A percentile compares a stretch with the other conserved stretches of the same genome.
phyloP scores from a whole-genome alignment of 2,888 invertebrate genomes.

The Trachelus iudaicus region DNA sequence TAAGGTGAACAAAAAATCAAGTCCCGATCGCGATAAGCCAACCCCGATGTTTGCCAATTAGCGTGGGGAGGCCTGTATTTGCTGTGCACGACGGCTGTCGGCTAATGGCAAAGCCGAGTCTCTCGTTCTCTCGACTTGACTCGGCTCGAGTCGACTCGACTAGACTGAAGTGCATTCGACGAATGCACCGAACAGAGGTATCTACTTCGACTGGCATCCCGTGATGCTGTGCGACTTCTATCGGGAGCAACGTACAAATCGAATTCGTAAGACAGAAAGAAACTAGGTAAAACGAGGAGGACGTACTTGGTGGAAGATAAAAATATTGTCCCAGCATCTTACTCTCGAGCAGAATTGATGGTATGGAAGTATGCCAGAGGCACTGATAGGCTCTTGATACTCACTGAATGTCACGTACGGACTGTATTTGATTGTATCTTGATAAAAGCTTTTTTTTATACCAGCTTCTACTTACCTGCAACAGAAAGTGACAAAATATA shows the following conservation, averaged over 20 bases:
- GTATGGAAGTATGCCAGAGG: neutral
- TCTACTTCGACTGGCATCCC: neutral
- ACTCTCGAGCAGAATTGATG: neutral
- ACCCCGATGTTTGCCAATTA: constrained; percentile 59
- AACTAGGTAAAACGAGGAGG: neutral
- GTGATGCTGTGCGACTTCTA: neutral
- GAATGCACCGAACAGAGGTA: constrained; percentile 5
- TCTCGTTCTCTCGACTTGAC: constrained; percentile 21
- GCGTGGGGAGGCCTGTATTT: constrained; percentile 38
- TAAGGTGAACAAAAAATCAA: constrained; percentile 44
- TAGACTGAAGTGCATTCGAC: constrained; percentile 23
- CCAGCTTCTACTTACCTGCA: constrained; percentile 36
- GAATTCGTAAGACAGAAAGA: neutral
- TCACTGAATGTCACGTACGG: neutral
- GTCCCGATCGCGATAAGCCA: constrained; percentile 54
- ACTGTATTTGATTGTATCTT: neutral
- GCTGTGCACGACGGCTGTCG: constrained; percentile 49
- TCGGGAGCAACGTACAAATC: neutral
- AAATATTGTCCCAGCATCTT: neutral
- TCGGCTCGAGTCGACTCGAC: constrained; percentile 13
- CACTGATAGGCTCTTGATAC: neutral
- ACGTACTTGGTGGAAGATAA: neutral
- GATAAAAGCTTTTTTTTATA: neutral
- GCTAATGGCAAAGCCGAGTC: constrained; percentile 51
- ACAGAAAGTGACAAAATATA: constrained; percentile 20